Percentiles rank a stretch among this genome's conserved stretches.
Evolutionary conservation across 2,888 invertebrate genomes (phyloP).

Genomic region (Tortrix viridana): DNA sequence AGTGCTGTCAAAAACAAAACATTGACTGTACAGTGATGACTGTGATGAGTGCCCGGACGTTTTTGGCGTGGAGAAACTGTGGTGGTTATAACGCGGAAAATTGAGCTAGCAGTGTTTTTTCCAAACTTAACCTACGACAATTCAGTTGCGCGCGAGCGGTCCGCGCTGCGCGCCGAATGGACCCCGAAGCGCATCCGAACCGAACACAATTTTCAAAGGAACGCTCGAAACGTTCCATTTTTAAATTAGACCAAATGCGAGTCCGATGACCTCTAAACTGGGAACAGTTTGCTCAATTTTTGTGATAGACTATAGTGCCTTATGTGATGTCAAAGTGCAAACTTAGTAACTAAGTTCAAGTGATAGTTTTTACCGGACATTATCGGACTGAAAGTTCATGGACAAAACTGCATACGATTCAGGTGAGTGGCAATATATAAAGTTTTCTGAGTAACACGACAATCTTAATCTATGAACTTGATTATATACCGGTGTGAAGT

Average conservation of each 20-base stretch:
- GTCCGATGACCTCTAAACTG: conserved; percentile 63
- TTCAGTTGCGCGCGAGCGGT: conserved; percentile 82
- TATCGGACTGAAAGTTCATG: conserved; percentile 59
- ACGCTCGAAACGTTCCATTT: conserved; percentile 56
- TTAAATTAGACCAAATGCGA: conserved; percentile 52
- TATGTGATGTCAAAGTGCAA: conserved; percentile 82
- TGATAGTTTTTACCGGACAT: conserved; percentile 59
- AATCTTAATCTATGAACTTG: conserved; percentile 83
- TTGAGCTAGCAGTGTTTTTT: conserved; percentile 77
- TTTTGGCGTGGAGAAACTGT: conserved; percentile 60
- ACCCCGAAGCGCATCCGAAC: conserved; percentile 55
- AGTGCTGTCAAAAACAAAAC: conserved; percentile 80
- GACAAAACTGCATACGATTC: conserved; percentile 62
- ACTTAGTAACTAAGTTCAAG: conserved; percentile 65
- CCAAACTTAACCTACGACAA: conserved; percentile 81
- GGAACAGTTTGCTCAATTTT: conserved; percentile 72
- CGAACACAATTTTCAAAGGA: conserved; percentile 55
- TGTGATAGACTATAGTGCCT: conserved; percentile 80
- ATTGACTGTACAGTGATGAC: conserved; percentile 49
- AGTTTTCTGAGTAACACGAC: conserved; percentile 60
- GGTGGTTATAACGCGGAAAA: conserved; percentile 70
- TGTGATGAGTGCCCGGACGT: conserved; percentile 54
- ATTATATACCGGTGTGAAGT: conserved; percentile 69
- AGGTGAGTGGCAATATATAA: conserved; percentile 62
- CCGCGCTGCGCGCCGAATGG: conserved; percentile 68